Evolutionary conservation across 1,140 invertebrate genomes (phyloP).

Genomic region (Argopecten irradians): DNA sequence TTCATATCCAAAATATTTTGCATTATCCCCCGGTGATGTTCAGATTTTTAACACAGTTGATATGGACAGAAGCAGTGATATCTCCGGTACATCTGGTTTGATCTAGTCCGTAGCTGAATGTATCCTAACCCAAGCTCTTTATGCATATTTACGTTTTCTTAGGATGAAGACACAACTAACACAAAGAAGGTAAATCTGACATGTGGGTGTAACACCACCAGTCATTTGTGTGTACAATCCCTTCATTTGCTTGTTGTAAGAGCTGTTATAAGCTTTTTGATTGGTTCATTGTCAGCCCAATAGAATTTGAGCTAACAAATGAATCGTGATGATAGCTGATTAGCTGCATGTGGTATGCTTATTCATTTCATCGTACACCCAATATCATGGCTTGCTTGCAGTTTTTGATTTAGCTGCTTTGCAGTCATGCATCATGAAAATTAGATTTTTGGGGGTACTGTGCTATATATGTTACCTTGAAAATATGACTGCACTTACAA

Average conservation of each 20-base stretch:
- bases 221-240: not conserved
- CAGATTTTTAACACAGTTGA: too few species aligned
- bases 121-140: slow-evolving; percentile 21
- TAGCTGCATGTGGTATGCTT: not conserved
- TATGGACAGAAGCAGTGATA: not conserved
- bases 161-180: slow-evolving; percentile 62
- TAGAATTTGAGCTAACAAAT: not conserved
- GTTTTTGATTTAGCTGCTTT: not conserved
- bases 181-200: slow-evolving; percentile 62
- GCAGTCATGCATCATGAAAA: not conserved
- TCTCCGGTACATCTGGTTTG: not conserved
- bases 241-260: not conserved
- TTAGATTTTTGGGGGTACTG: not conserved
- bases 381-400: not conserved
- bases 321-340: not conserved
- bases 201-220: not conserved
- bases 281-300: slow-evolving; percentile 14
- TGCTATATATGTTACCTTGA: not conserved
- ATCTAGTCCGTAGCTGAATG: not conserved
- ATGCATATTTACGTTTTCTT: slow-evolving; percentile 36
- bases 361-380: not conserved
- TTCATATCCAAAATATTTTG: too few species aligned
- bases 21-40: too few species aligned
- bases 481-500: too few species aligned
- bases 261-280: not conserved